phyloP scores from a whole-genome alignment of 2,797 vertebrate species.

The Valencia hispanica region DNA sequence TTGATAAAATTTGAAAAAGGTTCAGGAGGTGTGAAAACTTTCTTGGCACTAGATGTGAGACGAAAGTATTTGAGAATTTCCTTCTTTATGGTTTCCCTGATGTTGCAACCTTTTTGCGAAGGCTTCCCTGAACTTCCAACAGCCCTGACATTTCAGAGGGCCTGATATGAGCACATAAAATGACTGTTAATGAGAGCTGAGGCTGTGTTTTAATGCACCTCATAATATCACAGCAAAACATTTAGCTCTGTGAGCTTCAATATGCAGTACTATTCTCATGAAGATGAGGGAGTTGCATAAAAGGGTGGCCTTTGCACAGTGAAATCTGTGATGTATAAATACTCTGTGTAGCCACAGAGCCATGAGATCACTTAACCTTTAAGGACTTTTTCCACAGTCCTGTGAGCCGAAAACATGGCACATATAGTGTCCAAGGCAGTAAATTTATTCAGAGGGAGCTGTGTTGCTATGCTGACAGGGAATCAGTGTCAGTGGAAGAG shows the following conservation, averaged over 20 bases:
- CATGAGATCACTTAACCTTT: slow-evolving; percentile 65
- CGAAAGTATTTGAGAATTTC: neutral
- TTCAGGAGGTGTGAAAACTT: neutral
- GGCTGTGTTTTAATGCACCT: slow-evolving; percentile 6
- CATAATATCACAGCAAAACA: neutral
- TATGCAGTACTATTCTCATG: neutral
- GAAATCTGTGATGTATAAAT: slow-evolving; percentile 40
- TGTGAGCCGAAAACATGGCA: slow-evolving; percentile 47
- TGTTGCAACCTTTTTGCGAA: neutral
- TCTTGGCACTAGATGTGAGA: neutral
- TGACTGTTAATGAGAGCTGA: neutral
- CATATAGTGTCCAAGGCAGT: slow-evolving; percentile 41
- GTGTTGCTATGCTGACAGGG: slow-evolving; percentile 10
- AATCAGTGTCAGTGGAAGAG: neutral
- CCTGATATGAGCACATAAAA: slow-evolving; percentile 5
- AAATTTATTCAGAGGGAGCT: neutral
- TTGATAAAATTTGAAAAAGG: neutral
- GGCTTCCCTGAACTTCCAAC: slow-evolving; percentile 4
- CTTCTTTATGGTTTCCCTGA: neutral
- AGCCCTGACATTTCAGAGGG: neutral
- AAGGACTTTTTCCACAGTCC: slow-evolving; percentile 37
- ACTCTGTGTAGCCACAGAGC: slow-evolving; percentile 39
- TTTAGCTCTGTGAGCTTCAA: slow-evolving; percentile 7
- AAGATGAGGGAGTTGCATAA: slow-evolving; percentile 9
- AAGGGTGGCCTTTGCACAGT: slow-evolving; percentile 17